Conservation (phyloP, 2,888 invertebrate species). For the Andrena dorsata region DNA sequence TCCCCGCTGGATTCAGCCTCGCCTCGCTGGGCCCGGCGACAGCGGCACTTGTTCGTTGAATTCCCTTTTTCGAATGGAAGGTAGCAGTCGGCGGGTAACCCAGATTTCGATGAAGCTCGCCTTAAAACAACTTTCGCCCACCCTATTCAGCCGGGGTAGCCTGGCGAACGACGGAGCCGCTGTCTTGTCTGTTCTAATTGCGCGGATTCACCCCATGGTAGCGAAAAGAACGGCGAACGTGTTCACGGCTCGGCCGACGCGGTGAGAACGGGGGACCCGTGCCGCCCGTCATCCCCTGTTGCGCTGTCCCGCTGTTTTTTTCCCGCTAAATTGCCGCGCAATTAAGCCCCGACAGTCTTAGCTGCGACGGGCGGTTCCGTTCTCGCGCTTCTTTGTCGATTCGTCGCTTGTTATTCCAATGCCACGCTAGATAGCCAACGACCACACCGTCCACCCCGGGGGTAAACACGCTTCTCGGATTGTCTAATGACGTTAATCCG, state of each 20-base stretch:
- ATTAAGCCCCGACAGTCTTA: conserved; percentile 60
- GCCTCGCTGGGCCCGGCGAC: background rate
- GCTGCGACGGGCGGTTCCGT: background rate
- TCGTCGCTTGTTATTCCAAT: conserved; percentile 32
- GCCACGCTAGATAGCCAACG: conserved; percentile 1
- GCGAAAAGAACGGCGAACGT: background rate
- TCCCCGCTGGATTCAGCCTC: conserved; percentile 50
- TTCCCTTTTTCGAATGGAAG: conserved; percentile 28
- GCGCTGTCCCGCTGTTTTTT: conserved; percentile 31
- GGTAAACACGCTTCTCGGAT: conserved; percentile 28
- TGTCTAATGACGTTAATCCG: conserved; percentile 60
- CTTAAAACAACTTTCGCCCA: conserved; percentile 66
- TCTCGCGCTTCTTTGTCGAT: conserved; percentile 34
- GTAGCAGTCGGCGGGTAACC: conserved; percentile 61
- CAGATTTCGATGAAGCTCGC: conserved; percentile 68
- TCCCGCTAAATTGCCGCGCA: conserved; percentile 61
- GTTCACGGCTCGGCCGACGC: background rate
- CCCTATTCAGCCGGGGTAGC: conserved; percentile 43
- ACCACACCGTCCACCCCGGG: background rate
- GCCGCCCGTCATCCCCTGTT: conserved; percentile 19
- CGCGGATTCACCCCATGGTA: conserved; percentile 27
- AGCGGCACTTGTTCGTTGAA: conserved; percentile 36
- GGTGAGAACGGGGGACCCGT: conserved; percentile 33
- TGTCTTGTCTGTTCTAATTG: conserved; percentile 62
- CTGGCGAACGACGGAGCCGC: conserved; percentile 42